These are phyloP conservation scores for Caenorhabditis sp. DNA, from an alignment of 2,888 invertebrate species.

Conservation along the genomic window DNA sequence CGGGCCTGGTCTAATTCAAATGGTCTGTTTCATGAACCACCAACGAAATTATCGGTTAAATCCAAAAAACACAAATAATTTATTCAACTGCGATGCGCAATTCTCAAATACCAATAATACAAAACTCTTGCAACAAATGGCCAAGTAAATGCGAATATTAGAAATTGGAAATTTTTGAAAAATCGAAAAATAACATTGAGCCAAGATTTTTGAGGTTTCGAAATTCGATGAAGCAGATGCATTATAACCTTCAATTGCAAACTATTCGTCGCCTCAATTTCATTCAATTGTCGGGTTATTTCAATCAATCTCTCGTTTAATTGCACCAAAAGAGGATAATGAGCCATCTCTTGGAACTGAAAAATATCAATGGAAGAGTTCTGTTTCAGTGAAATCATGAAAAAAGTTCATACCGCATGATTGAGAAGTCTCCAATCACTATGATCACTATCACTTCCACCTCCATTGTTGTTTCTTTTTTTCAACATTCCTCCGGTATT, in stretches of 20 bases:
- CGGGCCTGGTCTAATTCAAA: too few species aligned
- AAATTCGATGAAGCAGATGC: conserved; percentile 45
- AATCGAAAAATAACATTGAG: conserved; percentile 15
- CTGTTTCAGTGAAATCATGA: too few species aligned
- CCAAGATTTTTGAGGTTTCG: conserved; percentile 32
- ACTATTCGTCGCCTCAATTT: conserved; percentile 55
- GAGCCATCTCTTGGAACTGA: conserved; percentile 58
- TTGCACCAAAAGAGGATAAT: conserved; percentile 56
- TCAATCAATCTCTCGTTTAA: conserved; percentile 55
- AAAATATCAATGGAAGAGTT: too few species aligned
- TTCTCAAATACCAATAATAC: conserved; percentile 24
- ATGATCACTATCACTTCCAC: conserved; percentile 20
- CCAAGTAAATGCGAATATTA: conserved; percentile 41
- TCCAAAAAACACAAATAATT: too few species aligned
- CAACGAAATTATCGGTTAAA: too few species aligned
- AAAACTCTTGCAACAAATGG: conserved; percentile 30
- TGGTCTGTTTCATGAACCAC: too few species aligned
- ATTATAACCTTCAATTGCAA: conserved; percentile 55
- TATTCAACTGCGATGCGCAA: background rate
- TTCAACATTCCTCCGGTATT: conserved; percentile 11
- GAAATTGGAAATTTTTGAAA: conserved; percentile 22
- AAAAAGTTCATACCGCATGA: too few species aligned
- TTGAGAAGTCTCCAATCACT: conserved; percentile 35
- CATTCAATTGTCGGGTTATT: conserved; percentile 54
- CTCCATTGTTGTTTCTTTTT: conserved; percentile 20